These are phyloP conservation scores for Bombus waltoni DNA, from an alignment of 1,140 invertebrate species.

Conservation along the genomic window DNA sequence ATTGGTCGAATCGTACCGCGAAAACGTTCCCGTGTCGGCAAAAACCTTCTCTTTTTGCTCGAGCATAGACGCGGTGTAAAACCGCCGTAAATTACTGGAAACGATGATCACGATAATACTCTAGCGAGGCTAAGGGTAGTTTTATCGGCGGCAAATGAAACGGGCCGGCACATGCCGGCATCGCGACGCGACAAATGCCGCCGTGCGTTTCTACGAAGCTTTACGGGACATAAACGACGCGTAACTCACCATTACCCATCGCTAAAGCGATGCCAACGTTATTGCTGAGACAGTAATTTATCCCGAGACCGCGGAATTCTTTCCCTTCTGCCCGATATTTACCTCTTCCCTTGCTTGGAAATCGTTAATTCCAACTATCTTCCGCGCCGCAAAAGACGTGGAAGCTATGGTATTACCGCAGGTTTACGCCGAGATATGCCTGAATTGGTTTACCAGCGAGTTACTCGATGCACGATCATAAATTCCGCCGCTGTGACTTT, in stretches of 20 bases:
- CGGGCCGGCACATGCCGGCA: slow-evolving; percentile 9
- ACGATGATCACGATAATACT: slow-evolving; percentile 30
- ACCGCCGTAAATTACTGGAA: slow-evolving; percentile 28
- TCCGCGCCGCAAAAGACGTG: background rate
- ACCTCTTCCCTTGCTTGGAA: background rate
- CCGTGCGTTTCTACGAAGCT: slow-evolving; percentile 6
- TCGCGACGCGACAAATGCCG: slow-evolving; percentile 56
- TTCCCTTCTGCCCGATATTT: slow-evolving; percentile 17
- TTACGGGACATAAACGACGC: slow-evolving; percentile 57
- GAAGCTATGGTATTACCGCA: background rate
- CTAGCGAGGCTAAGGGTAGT: slow-evolving; percentile 32
- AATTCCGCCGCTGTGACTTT: background rate
- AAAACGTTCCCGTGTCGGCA: background rate
- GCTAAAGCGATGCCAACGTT: slow-evolving; percentile 34
- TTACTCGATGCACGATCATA: background rate
- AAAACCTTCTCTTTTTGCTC: background rate
- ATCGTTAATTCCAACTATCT: slow-evolving; percentile 6
- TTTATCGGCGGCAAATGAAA: slow-evolving; percentile 61
- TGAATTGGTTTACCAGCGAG: background rate
- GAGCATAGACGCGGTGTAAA: background rate
- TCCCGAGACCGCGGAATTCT: background rate
- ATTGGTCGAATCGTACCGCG: too few species aligned
- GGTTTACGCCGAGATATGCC: background rate
- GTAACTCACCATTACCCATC: slow-evolving; percentile 62
- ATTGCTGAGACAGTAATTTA: slow-evolving; percentile 59